A percentile compares a stretch with the other conserved stretches of the same genome.
phyloP scores from a whole-genome alignment of 2,888 invertebrate genomes.

The Trachelus troglodyta region DNA sequence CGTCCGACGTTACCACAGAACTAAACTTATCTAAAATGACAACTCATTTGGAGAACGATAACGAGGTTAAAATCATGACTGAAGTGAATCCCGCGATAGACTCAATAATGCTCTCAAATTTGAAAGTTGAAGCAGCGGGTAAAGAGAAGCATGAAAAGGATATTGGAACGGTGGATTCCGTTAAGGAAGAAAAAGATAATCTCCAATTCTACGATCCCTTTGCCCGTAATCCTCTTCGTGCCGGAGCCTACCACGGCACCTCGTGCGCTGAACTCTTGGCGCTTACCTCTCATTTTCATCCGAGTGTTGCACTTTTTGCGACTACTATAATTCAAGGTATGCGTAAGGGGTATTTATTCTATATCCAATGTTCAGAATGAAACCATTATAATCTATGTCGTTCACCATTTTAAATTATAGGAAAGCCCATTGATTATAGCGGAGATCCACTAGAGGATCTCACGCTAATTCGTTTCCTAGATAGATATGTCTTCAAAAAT shows the following conservation, averaged over 20 bases:
- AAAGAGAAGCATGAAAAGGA: constrained; percentile 25
- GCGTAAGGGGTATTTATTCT: background rate
- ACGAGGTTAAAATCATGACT: constrained; percentile 30
- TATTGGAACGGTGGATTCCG: constrained; percentile 29
- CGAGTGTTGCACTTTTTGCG: constrained; percentile 91
- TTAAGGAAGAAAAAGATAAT: constrained; percentile 39
- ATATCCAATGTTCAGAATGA: background rate
- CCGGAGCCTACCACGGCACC: constrained; percentile 79
- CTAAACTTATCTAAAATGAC: background rate
- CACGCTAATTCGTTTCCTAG: constrained; percentile 89
- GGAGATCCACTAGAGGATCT: constrained; percentile 97
- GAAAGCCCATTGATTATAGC: constrained; percentile 81
- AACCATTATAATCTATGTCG: constrained; percentile 2
- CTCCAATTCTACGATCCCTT: constrained; percentile 74
- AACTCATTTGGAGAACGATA: constrained; percentile 8
- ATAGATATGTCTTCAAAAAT: constrained; percentile 96
- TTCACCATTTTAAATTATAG: constrained; percentile 62
- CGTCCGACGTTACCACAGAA: background rate
- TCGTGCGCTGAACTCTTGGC: constrained; percentile 78
- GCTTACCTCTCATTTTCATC: constrained; percentile 86
- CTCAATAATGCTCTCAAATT: constrained; percentile 42
- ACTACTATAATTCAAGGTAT: constrained; percentile 78
- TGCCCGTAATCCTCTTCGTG: constrained; percentile 86
- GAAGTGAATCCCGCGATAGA: constrained; percentile 26
- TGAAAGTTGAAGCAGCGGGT: constrained; percentile 27